A percentile compares a stretch with the other conserved stretches of the same genome.
Evolutionary conservation across 1,140 invertebrate species (phyloP).

Genomic region (Whitmania pigra): DNA sequence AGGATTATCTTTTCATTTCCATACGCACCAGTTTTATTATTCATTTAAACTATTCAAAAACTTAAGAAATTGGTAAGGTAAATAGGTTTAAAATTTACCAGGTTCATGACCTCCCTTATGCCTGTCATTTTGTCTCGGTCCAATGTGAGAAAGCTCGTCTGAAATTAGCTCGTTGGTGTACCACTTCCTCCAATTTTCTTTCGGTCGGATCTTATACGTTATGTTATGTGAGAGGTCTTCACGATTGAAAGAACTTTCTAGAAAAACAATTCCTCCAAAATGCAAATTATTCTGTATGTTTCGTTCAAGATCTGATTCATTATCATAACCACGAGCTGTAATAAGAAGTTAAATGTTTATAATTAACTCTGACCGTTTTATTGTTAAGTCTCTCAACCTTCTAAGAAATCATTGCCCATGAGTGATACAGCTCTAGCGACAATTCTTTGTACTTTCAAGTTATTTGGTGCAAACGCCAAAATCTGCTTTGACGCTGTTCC

Average conservation of each 20-base stretch:
- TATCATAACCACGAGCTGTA: background rate
- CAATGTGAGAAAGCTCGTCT: background rate
- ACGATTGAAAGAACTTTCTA: background rate
- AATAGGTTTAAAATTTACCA: background rate
- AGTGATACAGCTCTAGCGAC: background rate
- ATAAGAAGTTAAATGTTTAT: too few species aligned
- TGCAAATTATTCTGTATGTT: background rate
- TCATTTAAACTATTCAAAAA: too few species aligned
- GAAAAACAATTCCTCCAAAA: background rate
- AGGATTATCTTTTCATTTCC: background rate
- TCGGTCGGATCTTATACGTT: constrained; percentile 44
- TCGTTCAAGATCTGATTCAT: background rate
- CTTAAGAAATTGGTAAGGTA: background rate
- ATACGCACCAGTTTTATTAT: too few species aligned
- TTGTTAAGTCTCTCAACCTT: too few species aligned
- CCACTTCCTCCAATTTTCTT: constrained; percentile 48
- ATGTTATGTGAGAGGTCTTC: constrained; percentile 23
- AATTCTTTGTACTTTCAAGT: background rate
- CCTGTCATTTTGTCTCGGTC: background rate
- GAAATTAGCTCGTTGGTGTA: constrained; percentile 18
- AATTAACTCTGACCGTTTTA: too few species aligned
- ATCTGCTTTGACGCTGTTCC: background rate
- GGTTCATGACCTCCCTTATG: background rate
- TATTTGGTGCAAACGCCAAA: constrained; percentile 3
- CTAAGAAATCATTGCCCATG: too few species aligned